A percentile compares a stretch with the other conserved stretches of the same genome.
Evolutionary conservation across 2,113 vertebrate species (phyloP).

Genomic region (Ammospiza caudacuta): DNA sequence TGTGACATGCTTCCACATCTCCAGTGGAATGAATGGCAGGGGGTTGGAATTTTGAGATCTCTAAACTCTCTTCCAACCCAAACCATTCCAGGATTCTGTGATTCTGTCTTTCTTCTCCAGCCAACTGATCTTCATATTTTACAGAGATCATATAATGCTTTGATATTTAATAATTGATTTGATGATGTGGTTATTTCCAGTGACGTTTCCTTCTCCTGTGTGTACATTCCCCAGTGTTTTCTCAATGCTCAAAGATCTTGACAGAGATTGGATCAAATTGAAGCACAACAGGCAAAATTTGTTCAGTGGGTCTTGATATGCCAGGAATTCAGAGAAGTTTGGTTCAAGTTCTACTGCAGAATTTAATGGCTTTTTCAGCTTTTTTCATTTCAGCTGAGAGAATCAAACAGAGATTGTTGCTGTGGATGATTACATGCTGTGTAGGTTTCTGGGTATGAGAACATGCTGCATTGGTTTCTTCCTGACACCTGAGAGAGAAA

Average conservation of each 20-base stretch:
- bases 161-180: not conserved
- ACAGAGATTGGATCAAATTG: not conserved
- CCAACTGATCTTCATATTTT: not conserved
- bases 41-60: not conserved
- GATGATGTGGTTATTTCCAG: not conserved
- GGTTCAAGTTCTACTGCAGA: not conserved
- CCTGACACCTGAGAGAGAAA: not conserved
- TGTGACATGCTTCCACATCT: not conserved
- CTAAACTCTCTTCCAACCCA: not conserved
- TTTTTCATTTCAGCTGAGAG: not conserved
- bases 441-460: not conserved
- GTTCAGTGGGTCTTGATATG: not conserved
- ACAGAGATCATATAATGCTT: not conserved
- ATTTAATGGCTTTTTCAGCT: not conserved
- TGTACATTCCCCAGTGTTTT: fast-evolving
- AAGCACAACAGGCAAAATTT: not conserved
- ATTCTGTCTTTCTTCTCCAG: not conserved
- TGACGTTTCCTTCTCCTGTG: not conserved
- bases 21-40: not conserved
- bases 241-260: not conserved
- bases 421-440: not conserved
- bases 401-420: not conserved
- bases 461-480: not conserved
- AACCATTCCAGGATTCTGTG: not conserved
- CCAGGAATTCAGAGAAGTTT: not conserved